These are phyloP conservation scores for Acropternis orthonyx DNA, from an alignment of 2,797 vertebrate genomes.

Conservation along the genomic window DNA sequence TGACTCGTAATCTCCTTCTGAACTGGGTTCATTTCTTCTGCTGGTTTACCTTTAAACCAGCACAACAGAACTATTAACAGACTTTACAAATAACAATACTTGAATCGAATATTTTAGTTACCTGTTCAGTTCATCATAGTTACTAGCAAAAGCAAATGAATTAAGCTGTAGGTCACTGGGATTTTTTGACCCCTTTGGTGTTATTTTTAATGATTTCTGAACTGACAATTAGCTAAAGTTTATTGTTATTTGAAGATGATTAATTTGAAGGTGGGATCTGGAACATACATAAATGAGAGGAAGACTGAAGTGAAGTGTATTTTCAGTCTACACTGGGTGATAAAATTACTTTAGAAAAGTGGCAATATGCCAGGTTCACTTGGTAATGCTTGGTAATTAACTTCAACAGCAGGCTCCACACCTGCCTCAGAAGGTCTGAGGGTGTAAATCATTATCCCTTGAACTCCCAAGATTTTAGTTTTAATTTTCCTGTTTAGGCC, in stretches of 20 bases:
- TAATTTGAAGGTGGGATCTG: not conserved
- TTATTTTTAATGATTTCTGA: not conserved
- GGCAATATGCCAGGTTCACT: constrained; percentile 1
- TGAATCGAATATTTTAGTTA: not conserved
- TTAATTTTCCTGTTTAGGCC: not conserved
- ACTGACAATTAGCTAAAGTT: not conserved
- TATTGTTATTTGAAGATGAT: not conserved
- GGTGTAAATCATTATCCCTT: not conserved
- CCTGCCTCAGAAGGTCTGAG: constrained; percentile 18
- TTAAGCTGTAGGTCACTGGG: not conserved
- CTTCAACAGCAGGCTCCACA: constrained; percentile 28
- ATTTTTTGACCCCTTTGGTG: fast-evolving
- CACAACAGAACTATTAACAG: not conserved
- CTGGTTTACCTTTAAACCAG: no score
- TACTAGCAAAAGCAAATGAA: fast-evolving
- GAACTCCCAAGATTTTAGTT: constrained; percentile 1
- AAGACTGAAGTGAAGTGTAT: not conserved
- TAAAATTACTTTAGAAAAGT: constrained; percentile 12
- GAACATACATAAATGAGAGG: not conserved
- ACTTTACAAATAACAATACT: not conserved
- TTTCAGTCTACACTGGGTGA: not conserved
- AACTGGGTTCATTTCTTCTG: no score
- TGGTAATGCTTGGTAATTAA: constrained; percentile 38
- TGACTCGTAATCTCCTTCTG: no score
- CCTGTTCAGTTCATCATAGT: not conserved